Base-by-base conservation (phyloP, 2,888 invertebrate species). In the Nycteola revayana region DNA sequence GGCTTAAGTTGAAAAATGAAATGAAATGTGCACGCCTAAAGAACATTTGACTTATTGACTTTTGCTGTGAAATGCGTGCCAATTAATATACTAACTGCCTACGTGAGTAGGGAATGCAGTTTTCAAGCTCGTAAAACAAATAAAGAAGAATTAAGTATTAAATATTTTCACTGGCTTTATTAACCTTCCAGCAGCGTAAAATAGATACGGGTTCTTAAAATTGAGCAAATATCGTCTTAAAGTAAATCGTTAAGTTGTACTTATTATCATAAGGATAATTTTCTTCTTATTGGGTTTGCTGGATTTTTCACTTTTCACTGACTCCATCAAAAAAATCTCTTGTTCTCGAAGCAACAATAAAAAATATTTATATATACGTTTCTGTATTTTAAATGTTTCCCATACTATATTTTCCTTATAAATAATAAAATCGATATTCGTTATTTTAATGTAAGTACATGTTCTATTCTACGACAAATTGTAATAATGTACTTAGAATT, bases 401-500 rank as follows among this genome's bases (percentile, higher is more conserved):
- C 49, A 49, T 54, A 51, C 57, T 65, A 62, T 63, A 51, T 53
- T 48, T 47, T 65, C 65, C 80, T 78, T 83, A 83, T 67, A 73
- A 74, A 76, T 81, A 81, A 76, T 83, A 85, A 84, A 85, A 85
- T 86, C 84, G 83, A 77, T 79, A 75, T 68, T 66, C 64, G 64
- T 70, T 59, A 62, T 62, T 64, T 65, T 68, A 66, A 66, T 70
- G 74, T 82, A 83, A 84, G 74, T 82, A 83, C 85, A 85, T 87
- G 86, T 87, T 87, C 87, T 84, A 87, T 86, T 86, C 86, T 85
- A 85, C 86, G 87, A 87, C 86, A 77, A 78, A 70, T 58, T 55
- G 63, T 60, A 57, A 33, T 49, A 54, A 36, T 57, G 38, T 59
- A 57, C 54, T 57, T 58, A 61, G 47, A 55, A 52, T 54, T 64